A percentile compares a stretch with the other conserved stretches of the same genome.
phyloP scores from a whole-genome alignment of 2,113 vertebrate species.

The Takifugu flavidus region DNA sequence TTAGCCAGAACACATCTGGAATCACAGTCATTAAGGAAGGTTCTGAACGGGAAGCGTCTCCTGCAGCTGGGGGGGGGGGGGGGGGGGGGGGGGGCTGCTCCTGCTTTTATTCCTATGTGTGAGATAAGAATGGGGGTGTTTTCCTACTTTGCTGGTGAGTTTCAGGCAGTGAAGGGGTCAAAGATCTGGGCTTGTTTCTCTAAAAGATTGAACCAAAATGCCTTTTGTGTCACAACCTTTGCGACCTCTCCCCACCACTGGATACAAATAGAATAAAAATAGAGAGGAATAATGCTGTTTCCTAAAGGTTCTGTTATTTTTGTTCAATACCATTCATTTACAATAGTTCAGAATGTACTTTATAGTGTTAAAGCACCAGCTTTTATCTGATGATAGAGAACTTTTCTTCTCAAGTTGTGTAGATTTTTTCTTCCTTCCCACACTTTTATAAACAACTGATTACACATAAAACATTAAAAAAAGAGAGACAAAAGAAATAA shows the following conservation, averaged over 20 bases:
- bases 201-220: conserved; percentile 74
- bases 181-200: conserved; percentile 17
- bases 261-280: conserved; percentile 75
- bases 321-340: conserved; percentile 75
- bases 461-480: conserved; percentile 78
- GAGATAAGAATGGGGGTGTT: conserved; percentile 12
- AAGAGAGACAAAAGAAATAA: conserved; percentile 73
- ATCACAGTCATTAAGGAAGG: conserved; percentile 7
- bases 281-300: conserved; percentile 74
- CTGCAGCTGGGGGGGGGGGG: conserved; percentile 1
- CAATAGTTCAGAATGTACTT: conserved; percentile 76
- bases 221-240: conserved; percentile 77
- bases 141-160: conserved; percentile 55
- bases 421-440: conserved; percentile 78
- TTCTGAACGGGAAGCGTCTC: conserved; percentile 31
- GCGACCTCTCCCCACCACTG: conserved; percentile 66
- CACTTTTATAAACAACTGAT: conserved; percentile 79
- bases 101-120: conserved; percentile 17
- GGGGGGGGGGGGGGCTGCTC: too few relatives aligned
- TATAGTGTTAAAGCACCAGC: conserved; percentile 79
- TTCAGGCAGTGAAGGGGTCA: conserved; percentile 54
- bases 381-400: conserved; percentile 68
- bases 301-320: conserved; percentile 73
- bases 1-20: conserved; percentile 10
- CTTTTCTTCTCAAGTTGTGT: conserved; percentile 64